Evolutionary conservation across 2,797 vertebrate genomes (phyloP), one percentile per base, ranked within the genome.

Genomic region (Anas flavirostris): DNA sequence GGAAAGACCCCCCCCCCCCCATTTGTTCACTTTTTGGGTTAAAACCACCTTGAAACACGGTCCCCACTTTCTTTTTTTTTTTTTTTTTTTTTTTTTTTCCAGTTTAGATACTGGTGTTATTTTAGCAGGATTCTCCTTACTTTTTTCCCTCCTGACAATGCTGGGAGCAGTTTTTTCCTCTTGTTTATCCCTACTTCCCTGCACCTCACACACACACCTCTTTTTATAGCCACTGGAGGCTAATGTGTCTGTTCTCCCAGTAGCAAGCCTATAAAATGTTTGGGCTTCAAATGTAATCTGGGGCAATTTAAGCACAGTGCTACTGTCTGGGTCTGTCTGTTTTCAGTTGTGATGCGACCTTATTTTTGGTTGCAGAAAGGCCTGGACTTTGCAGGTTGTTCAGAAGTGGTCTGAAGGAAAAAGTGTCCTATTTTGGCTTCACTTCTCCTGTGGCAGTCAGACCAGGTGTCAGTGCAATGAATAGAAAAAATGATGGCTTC

Each of bases 41-140:
- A 12, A 46, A 48, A 52, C 70, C 39, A 41, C 31, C 25, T 74
- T 60, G n/a, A 74, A 52, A n/a, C 0, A 0, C 31, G 12, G 28
- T 52, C 28, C 9, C 10, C 9, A 4, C 8, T 66, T 11, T 17
- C 18, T 29, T 44, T 44, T 44, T 69, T 9, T n/a, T 35, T 35
- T 35, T 37, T 37, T 35, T 37, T 10, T 0, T 16, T 17, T 17
- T 43, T 43, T 43, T 43, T 90, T 90, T 79, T 39, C 21, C 28
- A 16, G 4, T 46, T 92, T 56, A 33, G n/a, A 62, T 52, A 41
- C 6, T 58, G 26, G 41, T 6, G 2, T 73, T 82, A 28, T 29
- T 63, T 84, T 69, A 83, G 26, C 2, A 13, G 48, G 12, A 10
- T 39, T 74, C 23, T 33, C 13, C 26, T 23, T 26, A 37, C 16